Conservation (phyloP, 2,797 vertebrate genomes). For the Liasis olivaceus region DNA sequence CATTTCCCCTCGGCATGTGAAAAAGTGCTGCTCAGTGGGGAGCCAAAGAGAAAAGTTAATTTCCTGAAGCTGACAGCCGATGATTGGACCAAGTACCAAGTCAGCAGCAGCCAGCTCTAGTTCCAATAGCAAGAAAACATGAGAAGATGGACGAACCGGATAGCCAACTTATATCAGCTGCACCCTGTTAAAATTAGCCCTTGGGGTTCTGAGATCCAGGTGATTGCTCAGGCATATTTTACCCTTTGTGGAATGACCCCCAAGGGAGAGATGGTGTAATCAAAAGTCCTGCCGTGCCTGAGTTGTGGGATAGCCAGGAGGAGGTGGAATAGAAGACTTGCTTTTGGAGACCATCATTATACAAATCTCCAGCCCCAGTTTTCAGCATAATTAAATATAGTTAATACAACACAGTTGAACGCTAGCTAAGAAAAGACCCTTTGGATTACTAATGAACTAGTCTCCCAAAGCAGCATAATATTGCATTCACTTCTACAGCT, state of each 20-base stretch:
- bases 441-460: not conserved
- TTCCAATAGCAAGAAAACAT: not conserved
- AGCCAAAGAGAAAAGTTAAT: constrained; percentile 21
- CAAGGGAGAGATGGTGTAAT: not conserved
- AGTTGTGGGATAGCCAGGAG: not conserved
- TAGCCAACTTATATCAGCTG: not conserved
- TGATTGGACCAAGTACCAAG: not conserved
- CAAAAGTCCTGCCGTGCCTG: not conserved
- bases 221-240: not conserved
- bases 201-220: not conserved
- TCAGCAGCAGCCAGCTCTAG: constrained; percentile 13
- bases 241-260: not conserved
- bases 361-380: not conserved
- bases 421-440: not conserved
- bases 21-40: not conserved
- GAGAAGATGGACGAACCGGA: not conserved
- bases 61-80: constrained; percentile 22
- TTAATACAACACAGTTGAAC: not conserved
- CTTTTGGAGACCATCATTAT: not conserved
- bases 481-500: not conserved
- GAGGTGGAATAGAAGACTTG: not conserved
- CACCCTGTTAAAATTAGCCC: not conserved
- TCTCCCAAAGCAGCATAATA: not conserved
- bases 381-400: not conserved
- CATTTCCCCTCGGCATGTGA: not conserved